A percentile compares a stretch with the other conserved stretches of the same genome.
These are phyloP conservation scores for Euura saliciscinereae DNA, from an alignment of 1,140 invertebrate genomes.

Conservation along the genomic window DNA sequence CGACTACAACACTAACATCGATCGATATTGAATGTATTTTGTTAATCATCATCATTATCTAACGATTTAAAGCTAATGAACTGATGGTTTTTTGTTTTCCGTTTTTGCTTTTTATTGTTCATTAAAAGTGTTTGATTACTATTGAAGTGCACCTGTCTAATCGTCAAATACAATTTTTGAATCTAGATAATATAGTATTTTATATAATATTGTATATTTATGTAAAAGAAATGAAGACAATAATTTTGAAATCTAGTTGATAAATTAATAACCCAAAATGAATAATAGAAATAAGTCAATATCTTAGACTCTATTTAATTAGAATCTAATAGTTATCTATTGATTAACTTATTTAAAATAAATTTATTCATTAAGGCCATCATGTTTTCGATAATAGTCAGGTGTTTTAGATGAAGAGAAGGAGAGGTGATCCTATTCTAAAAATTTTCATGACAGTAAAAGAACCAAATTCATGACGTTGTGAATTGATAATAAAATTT, in stretches of 20 bases:
- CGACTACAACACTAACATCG: not conserved
- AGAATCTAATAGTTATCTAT: not conserved
- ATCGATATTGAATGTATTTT: no score
- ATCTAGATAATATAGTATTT: not conserved
- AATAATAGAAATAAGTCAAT: constrained; percentile 2
- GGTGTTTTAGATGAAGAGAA: not conserved
- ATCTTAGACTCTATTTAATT: constrained; percentile 3
- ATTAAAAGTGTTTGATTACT: not conserved
- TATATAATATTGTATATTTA: not conserved
- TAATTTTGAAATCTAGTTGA: not conserved
- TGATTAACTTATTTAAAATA: constrained; percentile 4
- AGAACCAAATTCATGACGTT: no score
- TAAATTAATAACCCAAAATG: not conserved
- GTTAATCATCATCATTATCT: not conserved
- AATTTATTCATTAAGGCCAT: constrained; percentile 5
- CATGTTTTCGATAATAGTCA: constrained; percentile 7
- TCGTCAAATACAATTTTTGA: not conserved
- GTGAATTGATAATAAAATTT: not conserved
- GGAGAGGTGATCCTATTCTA: no score
- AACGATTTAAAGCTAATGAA: not conserved
- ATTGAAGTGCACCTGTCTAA: constrained; percentile 1
- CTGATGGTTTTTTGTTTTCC: no score
- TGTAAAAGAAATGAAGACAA: not conserved
- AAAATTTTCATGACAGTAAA: no score
- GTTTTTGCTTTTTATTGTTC: not conserved